Conservation (phyloP, 1,140 invertebrate genomes). For the Diploscapter pachys region DNA sequence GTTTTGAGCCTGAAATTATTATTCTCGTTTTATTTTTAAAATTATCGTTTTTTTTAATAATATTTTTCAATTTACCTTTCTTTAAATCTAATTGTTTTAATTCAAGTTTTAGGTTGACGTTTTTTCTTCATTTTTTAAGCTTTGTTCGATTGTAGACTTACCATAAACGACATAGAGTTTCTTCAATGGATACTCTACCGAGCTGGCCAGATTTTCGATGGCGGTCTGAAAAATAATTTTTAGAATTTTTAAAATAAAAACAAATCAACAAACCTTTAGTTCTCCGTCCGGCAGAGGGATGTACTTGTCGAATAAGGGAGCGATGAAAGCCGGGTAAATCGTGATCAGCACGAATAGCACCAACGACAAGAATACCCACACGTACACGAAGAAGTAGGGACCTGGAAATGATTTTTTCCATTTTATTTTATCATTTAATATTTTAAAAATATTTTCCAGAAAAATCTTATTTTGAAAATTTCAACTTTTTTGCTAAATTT, state of each 20-base stretch:
- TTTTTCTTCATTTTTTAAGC: too few relatives aligned
- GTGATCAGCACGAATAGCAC: conserved; percentile 73
- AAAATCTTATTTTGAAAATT: too few relatives aligned
- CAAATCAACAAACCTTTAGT: conserved; percentile 63
- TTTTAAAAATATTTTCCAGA: too few relatives aligned
- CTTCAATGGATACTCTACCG: conserved; percentile 84
- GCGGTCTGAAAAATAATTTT: conserved; percentile 59
- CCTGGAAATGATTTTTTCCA: neutral
- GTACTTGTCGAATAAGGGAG: conserved; percentile 97
- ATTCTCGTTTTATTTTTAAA: too few relatives aligned
- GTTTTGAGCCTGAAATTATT: conserved; percentile 18
- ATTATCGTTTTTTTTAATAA: too few relatives aligned
- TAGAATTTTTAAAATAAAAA: neutral
- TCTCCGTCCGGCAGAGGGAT: conserved; percentile 90
- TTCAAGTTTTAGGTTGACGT: too few relatives aligned
- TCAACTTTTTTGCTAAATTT: too few relatives aligned
- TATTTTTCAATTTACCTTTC: too few relatives aligned
- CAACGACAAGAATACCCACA: conserved; percentile 83
- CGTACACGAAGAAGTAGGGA: conserved; percentile 84
- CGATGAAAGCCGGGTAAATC: conserved; percentile 93
- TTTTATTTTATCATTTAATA: too few relatives aligned
- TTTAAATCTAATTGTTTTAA: too few relatives aligned
- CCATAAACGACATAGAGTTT: conserved; percentile 94
- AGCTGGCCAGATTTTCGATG: conserved; percentile 83
- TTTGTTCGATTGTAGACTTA: too few relatives aligned